These are phyloP conservation scores for Petrosia ficiformis DNA, from an alignment of 37 sponge, comb jelly and placozoan genomes.

Conservation along the genomic window DNA sequence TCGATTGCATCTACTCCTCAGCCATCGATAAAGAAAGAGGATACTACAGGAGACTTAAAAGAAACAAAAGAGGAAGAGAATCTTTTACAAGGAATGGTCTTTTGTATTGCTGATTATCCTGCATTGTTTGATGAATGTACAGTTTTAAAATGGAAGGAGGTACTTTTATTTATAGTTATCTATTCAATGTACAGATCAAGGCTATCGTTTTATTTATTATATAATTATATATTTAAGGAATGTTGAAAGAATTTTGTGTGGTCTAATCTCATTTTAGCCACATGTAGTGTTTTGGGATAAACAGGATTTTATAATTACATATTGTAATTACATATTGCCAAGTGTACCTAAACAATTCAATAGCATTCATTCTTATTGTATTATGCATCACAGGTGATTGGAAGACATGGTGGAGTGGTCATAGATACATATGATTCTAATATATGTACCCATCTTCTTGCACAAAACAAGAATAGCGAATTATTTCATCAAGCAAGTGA, in stretches of 20 bases:
- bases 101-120: slow-evolving; percentile 64
- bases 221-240: too few relatives aligned
- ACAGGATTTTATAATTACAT: too few relatives aligned
- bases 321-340: too few relatives aligned
- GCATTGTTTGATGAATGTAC: slow-evolving; percentile 43
- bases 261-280: too few relatives aligned
- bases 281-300: too few relatives aligned
- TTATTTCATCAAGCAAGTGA: slow-evolving; percentile 32
- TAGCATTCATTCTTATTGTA: too few relatives aligned
- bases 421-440: slow-evolving; percentile 36
- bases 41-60: background rate
- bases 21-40: background rate
- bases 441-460: slow-evolving; percentile 68
- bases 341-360: too few relatives aligned
- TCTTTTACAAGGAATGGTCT: background rate
- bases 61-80: slow-evolving; percentile 1
- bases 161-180: slow-evolving; percentile 10
- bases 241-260: too few relatives aligned
- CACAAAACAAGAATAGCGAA: slow-evolving; percentile 55
- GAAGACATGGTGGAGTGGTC: slow-evolving; percentile 61
- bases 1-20: background rate
- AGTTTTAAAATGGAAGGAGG: slow-evolving; percentile 72
- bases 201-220: too few relatives aligned
- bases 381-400: slow-evolving; percentile 81
- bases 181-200: too few relatives aligned